These are phyloP conservation scores for Tragelaphus oryx DNA, from an alignment of 2,797 vertebrate species.

Conservation along the genomic window DNA sequence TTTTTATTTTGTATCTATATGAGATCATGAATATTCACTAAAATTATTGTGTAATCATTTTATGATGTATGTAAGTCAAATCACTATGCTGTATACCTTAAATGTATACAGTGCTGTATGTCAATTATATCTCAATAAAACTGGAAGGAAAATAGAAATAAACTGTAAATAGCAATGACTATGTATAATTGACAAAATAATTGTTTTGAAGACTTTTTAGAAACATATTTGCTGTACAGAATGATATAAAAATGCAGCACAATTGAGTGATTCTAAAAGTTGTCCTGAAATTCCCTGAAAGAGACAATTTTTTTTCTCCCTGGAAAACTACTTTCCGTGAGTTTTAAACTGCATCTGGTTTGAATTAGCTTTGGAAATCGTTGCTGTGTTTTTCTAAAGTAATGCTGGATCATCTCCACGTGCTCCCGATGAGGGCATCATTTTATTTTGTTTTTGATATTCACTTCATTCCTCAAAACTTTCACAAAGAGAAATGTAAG, in stretches of 20 bases:
- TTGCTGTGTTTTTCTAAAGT: not conserved
- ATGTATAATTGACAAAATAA: not conserved
- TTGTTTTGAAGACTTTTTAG: not conserved
- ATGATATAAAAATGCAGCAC: not conserved
- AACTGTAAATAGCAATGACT: not conserved
- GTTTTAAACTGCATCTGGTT: conserved; percentile 18
- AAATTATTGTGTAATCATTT: not conserved
- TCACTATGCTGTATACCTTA: not conserved
- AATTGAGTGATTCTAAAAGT: not conserved
- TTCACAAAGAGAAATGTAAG: not conserved
- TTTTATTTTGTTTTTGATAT: not conserved
- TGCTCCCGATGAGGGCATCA: not conserved
- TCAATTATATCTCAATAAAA: not conserved
- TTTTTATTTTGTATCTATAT: not conserved
- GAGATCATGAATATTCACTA: not conserved
- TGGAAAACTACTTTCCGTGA: conserved; percentile 1
- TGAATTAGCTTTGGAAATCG: not conserved
- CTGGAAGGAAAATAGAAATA: not conserved
- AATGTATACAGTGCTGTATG: not conserved
- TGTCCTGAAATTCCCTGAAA: not conserved
- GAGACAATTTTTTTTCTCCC: not conserved
- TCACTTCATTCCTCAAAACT: not conserved
- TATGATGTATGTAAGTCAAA: not conserved
- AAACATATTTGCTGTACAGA: not conserved
- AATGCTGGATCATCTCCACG: not conserved